Evolutionary conservation across 2,888 invertebrate genomes (phyloP), one percentile per base, ranked within the genome.

Genomic region (Ornithoptera priamus): DNA sequence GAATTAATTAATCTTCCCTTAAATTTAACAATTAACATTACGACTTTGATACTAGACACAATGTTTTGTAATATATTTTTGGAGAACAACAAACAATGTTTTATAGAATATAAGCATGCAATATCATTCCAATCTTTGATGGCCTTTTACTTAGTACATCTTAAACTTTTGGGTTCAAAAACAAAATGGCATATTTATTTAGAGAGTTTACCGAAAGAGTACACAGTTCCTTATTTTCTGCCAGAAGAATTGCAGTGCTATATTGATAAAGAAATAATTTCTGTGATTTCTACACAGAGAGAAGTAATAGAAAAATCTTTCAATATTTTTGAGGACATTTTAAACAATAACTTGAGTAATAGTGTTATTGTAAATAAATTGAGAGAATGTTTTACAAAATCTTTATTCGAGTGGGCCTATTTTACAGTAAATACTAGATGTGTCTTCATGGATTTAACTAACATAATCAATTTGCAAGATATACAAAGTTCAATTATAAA

Each of bases 371-470:
- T 88, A 91, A 91, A 77, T 78, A 86, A 74, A 61, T 85, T 80
- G 53, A 85, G 76, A 85, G 91, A 79, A 30, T 75, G 76, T 77
- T 93, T 95, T 76, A 91, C 90, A 53, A 86, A 93, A 70, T 83
- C 92, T 50, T 81, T 87, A 62, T 97, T 95, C 85, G 94, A 94
- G 78, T 97, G 97, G 96, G 96, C 96, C 17, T 97, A 97, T 90
- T 96, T 96, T 81, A 94, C 95, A 76, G 96, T 98, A 0, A 97
- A 98, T 85, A 97, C 97, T 7, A 94, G 98, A 81, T 96, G 96
- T 80, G 96, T 98, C 22, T 97, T 95, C 84, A 92, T 97, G 77
- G 93, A 95, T 79, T 81, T 92, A 73, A 83, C 87, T 12, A 90
- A 89, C 75, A 74, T 92, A 18, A 78, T 92, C 61, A 85, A 92